These are phyloP conservation scores for Zosterops borbonicus DNA, from an alignment of 2,113 vertebrate species.

Conservation along the genomic window DNA sequence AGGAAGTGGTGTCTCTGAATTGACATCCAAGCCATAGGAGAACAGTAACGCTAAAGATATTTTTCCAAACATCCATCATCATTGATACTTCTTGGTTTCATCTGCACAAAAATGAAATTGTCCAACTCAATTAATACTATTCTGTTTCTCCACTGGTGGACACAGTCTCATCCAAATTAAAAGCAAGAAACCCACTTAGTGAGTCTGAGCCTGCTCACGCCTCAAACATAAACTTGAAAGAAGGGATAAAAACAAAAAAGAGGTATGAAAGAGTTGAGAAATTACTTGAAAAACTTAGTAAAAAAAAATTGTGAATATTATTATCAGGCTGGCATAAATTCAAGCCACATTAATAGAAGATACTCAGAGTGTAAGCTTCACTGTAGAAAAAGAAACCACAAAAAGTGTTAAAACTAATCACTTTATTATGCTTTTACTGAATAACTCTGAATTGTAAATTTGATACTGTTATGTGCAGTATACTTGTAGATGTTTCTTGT, in stretches of 20 bases:
- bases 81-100: not conserved
- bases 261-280: not conserved
- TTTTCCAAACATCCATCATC: not conserved
- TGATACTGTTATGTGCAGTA: not conserved
- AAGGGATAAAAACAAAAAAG: not conserved
- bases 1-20: not conserved
- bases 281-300: not conserved
- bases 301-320: not conserved
- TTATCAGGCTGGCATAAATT: not conserved
- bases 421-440: not conserved
- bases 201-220: not conserved
- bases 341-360: not conserved
- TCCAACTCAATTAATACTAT: not conserved
- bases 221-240: not conserved
- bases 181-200: accelerated
- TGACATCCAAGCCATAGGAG: not conserved
- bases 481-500: not conserved
- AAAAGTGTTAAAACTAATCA: not conserved
- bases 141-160: not conserved
- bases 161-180: not conserved
- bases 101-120: not conserved
- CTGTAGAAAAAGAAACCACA: not conserved
- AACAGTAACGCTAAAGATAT: not conserved
- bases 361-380: not conserved
- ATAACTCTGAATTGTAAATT: not conserved